A percentile compares a stretch with the other conserved stretches of the same genome.
Conservation (phyloP, 1,140 invertebrate species). For the Andricus grossulariae region DNA sequence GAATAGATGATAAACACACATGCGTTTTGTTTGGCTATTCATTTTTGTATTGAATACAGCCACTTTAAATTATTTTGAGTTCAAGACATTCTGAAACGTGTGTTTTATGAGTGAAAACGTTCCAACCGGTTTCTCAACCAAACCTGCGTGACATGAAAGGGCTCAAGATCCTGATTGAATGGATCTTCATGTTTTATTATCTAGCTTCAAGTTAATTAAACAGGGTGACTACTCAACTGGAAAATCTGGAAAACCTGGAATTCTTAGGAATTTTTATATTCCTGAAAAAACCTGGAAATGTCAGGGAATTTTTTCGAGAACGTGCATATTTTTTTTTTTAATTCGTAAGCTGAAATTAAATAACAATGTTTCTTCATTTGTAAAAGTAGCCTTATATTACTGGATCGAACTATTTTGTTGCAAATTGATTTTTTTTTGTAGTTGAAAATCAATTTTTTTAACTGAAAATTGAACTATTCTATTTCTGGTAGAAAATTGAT, state of each 20-base stretch:
- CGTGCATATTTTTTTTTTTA: background rate
- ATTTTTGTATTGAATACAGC: background rate
- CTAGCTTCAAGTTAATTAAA: constrained; percentile 6
- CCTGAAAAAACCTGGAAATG: background rate
- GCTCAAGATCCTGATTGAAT: background rate
- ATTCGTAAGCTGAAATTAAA: no score
- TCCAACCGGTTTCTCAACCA: constrained; percentile 20
- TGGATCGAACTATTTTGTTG: no score
- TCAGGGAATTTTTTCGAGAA: background rate
- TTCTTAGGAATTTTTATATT: background rate
- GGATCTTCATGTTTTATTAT: background rate
- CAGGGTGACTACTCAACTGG: no score
- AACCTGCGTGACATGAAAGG: constrained; percentile 23
- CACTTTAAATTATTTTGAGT: constrained; percentile 14
- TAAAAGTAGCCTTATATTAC: no score
- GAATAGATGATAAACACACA: background rate
- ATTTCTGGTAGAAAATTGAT: no score
- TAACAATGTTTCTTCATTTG: no score
- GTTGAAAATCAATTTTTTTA: no score
- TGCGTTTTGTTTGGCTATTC: background rate
- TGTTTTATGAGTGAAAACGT: constrained; percentile 20
- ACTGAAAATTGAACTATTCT: no score
- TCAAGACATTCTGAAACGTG: constrained; percentile 20
- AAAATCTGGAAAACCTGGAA: no score
- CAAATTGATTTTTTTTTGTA: no score